Evolutionary conservation across 2,888 invertebrate species (phyloP), one percentile per base, ranked within the genome.

Genomic region (Heliconius cydno): DNA sequence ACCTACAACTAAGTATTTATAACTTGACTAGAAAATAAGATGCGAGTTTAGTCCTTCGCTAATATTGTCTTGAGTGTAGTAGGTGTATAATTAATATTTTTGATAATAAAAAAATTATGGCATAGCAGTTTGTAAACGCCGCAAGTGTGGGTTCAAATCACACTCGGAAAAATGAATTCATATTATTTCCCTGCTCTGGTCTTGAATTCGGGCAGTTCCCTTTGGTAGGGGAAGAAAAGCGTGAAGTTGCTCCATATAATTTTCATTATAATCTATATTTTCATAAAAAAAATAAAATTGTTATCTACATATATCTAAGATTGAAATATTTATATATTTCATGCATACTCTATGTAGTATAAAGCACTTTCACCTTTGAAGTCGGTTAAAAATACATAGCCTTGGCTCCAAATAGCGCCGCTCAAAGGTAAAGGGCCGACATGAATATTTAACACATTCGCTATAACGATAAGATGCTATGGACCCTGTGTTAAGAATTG

Each of bases 401-500:
- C 66, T 78, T 73, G 72, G 57, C 65, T 73, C 46, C 52, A 71
- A 65, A 66, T 67, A 70, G 63, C 57, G 41, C 41, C 34, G 65
- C 71, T 41, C 81, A 79, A 77, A 79, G 79, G 77, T 68, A 81
- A 77, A 79, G 75, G 77, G 71, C 71, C 79, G 38, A 75, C 46
- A 79, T 81, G 81, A 81, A 81, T 81, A 81, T 81, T 81, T 28
- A 79, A 78, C 67, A 52, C 19, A 60, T 66, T 80, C 19, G 25
- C 60, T 66, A 38, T 67, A 73, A 70, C 65, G 65, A 78, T 75
- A 80, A 80, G 73, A 57, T 78, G 72, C 28, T 41, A 60, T 46
- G 52, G 25, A 67, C 10, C 52, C 57, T 22, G 25, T 57, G 19
- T 73, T 73, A 25, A 38, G 25, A 71, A 78, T 52, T 73, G n/a